Conservation (phyloP, 2,113 vertebrate genomes). For the Bucco capensis region DNA sequence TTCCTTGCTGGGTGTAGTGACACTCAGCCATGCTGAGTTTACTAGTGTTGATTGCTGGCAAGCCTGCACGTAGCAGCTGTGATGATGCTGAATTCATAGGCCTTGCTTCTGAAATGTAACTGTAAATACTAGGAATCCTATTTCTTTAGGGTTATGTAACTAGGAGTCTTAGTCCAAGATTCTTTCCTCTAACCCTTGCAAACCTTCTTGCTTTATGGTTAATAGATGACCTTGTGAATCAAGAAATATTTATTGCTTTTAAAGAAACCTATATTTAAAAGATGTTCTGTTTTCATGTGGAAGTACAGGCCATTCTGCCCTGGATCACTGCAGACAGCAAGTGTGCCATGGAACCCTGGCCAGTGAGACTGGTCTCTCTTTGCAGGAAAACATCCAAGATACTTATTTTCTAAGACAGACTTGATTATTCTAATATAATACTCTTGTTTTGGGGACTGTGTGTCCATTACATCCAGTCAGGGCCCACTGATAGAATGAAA, state of each 20-base stretch:
- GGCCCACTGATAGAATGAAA: not conserved
- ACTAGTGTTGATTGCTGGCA: not conserved
- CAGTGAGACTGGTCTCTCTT: constrained; percentile 20
- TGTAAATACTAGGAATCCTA: constrained; percentile 55
- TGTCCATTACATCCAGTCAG: constrained; percentile 1
- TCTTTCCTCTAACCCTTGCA: constrained; percentile 32
- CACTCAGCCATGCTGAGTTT: not conserved
- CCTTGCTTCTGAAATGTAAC: constrained; percentile 8
- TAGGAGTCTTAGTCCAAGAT: constrained; percentile 47
- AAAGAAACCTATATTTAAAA: constrained; percentile 75
- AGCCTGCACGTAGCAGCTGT: not conserved
- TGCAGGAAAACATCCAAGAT: constrained; percentile 24
- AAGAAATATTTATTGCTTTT: constrained; percentile 79
- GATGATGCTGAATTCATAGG: constrained; percentile 35
- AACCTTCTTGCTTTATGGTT: constrained; percentile 67
- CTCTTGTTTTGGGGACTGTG: not conserved
- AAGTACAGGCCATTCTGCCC: constrained; percentile 28
- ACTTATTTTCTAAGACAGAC: constrained; percentile 54
- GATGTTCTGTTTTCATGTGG: constrained; percentile 55
- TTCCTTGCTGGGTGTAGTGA: not conserved
- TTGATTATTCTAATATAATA: constrained; percentile 17
- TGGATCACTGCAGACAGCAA: constrained; percentile 44
- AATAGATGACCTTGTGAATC: constrained; percentile 61
- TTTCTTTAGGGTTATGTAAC: constrained; percentile 49
- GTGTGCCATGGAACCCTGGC: constrained; percentile 33